Percentiles rank a stretch among this genome's conserved stretches.
These are phyloP conservation scores for Gila orcuttii DNA, from an alignment of 2,113 vertebrate species.

Conservation along the genomic window DNA sequence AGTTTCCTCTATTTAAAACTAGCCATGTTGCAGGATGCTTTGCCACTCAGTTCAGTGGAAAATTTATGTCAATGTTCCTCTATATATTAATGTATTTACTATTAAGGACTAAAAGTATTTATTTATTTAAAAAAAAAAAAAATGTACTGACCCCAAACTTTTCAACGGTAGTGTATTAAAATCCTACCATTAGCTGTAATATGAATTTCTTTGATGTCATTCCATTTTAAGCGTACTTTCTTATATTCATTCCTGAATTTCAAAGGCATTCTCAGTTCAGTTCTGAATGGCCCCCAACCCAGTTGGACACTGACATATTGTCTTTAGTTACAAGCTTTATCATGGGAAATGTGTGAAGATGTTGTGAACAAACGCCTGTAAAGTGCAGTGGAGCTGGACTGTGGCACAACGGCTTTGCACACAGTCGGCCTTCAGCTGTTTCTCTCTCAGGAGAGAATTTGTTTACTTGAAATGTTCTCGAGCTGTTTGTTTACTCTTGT, in stretches of 20 bases:
- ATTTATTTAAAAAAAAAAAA: neutral
- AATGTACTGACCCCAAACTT: neutral
- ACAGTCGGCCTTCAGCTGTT: slow-evolving; percentile 25
- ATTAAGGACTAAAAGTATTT: neutral
- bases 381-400: neutral
- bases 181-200: neutral
- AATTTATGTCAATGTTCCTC: no score
- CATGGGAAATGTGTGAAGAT: slow-evolving; percentile 18
- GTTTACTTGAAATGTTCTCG: slow-evolving; percentile 28
- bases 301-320: neutral
- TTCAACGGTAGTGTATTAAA: neutral
- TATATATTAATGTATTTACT: no score
- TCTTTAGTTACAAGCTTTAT: slow-evolving; percentile 5
- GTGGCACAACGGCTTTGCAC: neutral
- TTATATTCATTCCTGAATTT: neutral
- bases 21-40: no score
- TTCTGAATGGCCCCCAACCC: slow-evolving; percentile 9
- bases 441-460: slow-evolving; percentile 39
- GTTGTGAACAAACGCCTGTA: neutral
- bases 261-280: neutral
- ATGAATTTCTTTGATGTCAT: neutral
- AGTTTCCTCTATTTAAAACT: no score
- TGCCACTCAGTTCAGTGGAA: no score
- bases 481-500: slow-evolving; percentile 11
- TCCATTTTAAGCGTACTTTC: neutral